These are phyloP conservation scores for Cepaea hortensis DNA, from an alignment of 2,888 invertebrate genomes.

Conservation along the genomic window DNA sequence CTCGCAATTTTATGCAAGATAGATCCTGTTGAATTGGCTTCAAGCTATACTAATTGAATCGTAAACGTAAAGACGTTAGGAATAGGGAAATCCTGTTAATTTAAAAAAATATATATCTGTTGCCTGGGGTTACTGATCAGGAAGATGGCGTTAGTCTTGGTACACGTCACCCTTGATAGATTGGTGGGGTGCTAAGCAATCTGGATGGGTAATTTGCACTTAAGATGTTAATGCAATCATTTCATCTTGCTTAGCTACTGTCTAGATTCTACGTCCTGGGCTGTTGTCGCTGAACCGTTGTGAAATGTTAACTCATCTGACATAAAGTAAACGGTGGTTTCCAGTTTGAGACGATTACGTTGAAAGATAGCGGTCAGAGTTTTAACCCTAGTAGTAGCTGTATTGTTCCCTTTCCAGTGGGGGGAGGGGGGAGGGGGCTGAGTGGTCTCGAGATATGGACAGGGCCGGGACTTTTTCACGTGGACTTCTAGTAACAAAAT, in stretches of 20 bases:
- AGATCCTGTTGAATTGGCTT: conserved; percentile 2
- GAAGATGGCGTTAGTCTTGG: conserved; percentile 18
- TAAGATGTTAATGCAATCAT: conserved; percentile 24
- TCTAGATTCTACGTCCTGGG: neutral
- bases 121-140: neutral
- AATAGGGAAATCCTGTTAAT: neutral
- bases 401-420: no score
- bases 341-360: neutral
- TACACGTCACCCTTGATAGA: conserved; percentile 17
- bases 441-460: no score
- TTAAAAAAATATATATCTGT: neutral
- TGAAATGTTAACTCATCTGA: neutral
- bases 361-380: no score
- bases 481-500: no score
- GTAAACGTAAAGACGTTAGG: neutral
- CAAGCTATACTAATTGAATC: conserved; percentile 4
- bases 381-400: no score
- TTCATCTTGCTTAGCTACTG: neutral
- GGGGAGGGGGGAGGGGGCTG: no score
- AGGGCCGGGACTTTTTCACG: no score
- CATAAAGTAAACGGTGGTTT: neutral
- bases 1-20: conserved; percentile 5
- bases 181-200: neutral
- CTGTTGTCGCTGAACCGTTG: neutral
- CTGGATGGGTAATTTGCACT: neutral